Base-by-base conservation (phyloP, 2,113 vertebrate genomes). In the Hypocryptadius cinnamomeus region DNA sequence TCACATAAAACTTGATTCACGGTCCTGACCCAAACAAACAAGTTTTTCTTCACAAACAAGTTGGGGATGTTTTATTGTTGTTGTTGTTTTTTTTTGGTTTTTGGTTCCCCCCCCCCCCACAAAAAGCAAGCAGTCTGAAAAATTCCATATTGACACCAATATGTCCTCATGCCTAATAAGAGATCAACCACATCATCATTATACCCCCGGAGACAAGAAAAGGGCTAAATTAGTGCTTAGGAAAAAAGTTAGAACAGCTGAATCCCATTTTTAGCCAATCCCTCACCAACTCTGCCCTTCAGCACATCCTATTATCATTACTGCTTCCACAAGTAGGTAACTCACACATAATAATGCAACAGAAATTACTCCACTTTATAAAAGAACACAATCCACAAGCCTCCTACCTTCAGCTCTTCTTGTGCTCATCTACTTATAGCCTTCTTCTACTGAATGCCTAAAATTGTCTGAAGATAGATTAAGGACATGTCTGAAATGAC, bases 371-470 rank as follows among this genome's bases (percentile, higher is more conserved):
- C 18, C 1, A 21, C 56, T 84, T 87, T 13, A 7, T 72, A 45
- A 19, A 69, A 68, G 21, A 63, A 72, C 44, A 28, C 42, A n/a
- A 15, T 39, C 31, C 39, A 79, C 57, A 65, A 28, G 30, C 70
- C 80, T 94, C 91, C 83, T 93, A 95, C 92, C 86, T 95, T 89
- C 40, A 45, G 69, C 56, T 92, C 69, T 85, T 84, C 92, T 79
- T 71, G 61, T 63, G 51, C 88, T 81, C 61, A 45, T 42, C 92
- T 92, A 95, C 95, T 94, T 94, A 86, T 94, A 96, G 51, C 94
- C 93, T 87, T 94, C 94, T 85, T 94, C 94, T 89, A 88, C 92
- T 2, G 78, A 94, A 90, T 57, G 91, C 57, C 86, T 93, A 79
- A 96, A 96, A 91, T 64, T 86, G 78, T 84, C 91, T 72, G 83